A percentile compares a stretch with the other conserved stretches of the same genome.
Evolutionary conservation across 2,797 vertebrate genomes (phyloP).

Genomic region (Spea hammondii): DNA sequence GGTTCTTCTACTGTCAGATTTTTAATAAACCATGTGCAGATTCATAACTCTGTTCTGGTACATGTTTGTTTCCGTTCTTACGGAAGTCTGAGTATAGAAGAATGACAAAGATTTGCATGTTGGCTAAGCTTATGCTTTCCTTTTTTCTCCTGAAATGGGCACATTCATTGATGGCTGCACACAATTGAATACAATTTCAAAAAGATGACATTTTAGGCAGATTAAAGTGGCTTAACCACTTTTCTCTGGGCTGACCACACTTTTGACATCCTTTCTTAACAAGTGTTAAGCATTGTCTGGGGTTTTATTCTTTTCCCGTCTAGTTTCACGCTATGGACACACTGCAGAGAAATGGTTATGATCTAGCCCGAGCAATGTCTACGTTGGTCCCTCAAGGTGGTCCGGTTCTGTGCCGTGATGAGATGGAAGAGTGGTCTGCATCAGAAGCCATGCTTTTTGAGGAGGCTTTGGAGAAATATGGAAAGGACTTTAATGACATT

Average conservation of each 20-base stretch:
- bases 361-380: conserved; percentile 89
- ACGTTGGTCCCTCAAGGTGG: conserved; percentile 92
- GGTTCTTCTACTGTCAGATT: too few relatives aligned
- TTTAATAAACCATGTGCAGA: too few relatives aligned
- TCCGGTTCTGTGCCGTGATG: conserved; percentile 88
- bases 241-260: background rate
- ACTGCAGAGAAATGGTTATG: conserved; percentile 85
- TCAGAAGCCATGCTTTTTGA: conserved; percentile 95
- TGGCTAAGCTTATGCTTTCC: too few relatives aligned
- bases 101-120: too few relatives aligned
- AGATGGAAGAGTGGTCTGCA: conserved; percentile 98
- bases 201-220: too few relatives aligned
- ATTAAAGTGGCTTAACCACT: too few relatives aligned
- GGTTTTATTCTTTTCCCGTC: background rate
- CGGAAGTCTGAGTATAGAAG: too few relatives aligned
- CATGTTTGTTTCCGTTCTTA: too few relatives aligned
- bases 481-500: conserved; percentile 94
- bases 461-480: conserved; percentile 92
- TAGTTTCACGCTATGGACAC: conserved; percentile 96
- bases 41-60: too few relatives aligned
- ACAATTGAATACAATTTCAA: too few relatives aligned
- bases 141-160: too few relatives aligned
- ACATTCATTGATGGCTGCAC: too few relatives aligned
- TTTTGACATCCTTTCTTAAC: background rate
- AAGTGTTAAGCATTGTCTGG: background rate